Evolutionary conservation across 2,113 vertebrate species (phyloP).

Genomic region (Sapayoa aenigma): DNA sequence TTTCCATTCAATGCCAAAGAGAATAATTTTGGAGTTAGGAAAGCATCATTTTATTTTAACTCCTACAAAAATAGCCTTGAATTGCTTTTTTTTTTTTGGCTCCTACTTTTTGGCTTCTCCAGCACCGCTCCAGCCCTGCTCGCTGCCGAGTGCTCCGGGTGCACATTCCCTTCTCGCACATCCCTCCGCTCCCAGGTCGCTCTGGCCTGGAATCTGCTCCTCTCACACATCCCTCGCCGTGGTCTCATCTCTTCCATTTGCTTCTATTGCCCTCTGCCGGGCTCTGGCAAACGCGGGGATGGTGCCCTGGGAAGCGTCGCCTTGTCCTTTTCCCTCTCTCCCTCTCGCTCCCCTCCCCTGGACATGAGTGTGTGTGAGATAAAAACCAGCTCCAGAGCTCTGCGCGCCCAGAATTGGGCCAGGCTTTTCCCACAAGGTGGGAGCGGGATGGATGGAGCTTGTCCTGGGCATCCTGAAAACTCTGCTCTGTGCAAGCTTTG

Average conservation of each 20-base stretch:
- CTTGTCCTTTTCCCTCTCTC: neutral
- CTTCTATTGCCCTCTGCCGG: constrained; percentile 66
- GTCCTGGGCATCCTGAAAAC: neutral
- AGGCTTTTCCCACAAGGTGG: no score
- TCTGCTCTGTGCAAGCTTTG: neutral
- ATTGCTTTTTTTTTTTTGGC: neutral
- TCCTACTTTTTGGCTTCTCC: neutral
- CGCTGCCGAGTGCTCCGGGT: neutral
- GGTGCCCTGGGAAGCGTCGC: neutral
- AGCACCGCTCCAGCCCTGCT: neutral
- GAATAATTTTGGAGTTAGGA: neutral
- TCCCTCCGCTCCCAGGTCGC: neutral
- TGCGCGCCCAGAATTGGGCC: accelerated
- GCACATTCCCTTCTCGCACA: neutral
- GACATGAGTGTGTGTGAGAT: accelerated
- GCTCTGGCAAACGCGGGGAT: neutral
- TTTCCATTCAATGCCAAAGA: neutral
- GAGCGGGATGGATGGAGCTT: neutral
- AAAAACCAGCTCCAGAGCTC: neutral
- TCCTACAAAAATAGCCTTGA: neutral
- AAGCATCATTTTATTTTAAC: neutral
- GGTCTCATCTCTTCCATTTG: constrained; percentile 30
- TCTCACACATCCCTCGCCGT: neutral
- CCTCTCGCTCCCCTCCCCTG: neutral
- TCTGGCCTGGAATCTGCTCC: neutral